phyloP scores from a whole-genome alignment of 2,797 vertebrate genomes.

The Falco rusticolus region DNA sequence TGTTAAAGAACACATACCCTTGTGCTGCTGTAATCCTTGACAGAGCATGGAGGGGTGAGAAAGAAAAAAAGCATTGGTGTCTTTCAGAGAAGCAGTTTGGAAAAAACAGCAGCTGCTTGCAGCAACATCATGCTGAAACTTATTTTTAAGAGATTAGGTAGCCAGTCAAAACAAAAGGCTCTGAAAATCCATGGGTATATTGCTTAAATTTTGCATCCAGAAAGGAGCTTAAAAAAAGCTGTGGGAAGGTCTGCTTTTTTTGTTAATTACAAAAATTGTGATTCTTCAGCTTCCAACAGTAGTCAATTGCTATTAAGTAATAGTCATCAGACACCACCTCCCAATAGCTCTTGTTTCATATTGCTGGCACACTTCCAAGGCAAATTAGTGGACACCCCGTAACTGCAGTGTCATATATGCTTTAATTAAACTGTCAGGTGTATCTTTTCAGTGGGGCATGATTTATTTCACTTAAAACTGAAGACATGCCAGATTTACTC shows the following conservation, averaged over 20 bases:
- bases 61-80: neutral
- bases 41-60: neutral
- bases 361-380: neutral
- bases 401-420: neutral
- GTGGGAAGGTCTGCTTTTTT: neutral
- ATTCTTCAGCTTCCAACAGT: neutral
- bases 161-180: neutral
- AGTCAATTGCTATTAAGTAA: neutral
- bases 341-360: neutral
- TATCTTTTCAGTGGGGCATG: neutral
- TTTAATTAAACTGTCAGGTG: neutral
- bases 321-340: neutral
- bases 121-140: neutral
- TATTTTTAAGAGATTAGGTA: neutral
- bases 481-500: neutral
- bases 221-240: neutral
- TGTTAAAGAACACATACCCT: slow-evolving; percentile 51
- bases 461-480: neutral
- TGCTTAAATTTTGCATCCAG: neutral
- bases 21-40: slow-evolving; percentile 47
- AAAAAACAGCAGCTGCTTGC: neutral
- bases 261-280: neutral
- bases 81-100: neutral
- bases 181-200: neutral
- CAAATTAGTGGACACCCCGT: neutral